These are phyloP conservation scores for Odobenus rosmarus DNA, from an alignment of 2,113 vertebrate genomes.

Conservation along the genomic window DNA sequence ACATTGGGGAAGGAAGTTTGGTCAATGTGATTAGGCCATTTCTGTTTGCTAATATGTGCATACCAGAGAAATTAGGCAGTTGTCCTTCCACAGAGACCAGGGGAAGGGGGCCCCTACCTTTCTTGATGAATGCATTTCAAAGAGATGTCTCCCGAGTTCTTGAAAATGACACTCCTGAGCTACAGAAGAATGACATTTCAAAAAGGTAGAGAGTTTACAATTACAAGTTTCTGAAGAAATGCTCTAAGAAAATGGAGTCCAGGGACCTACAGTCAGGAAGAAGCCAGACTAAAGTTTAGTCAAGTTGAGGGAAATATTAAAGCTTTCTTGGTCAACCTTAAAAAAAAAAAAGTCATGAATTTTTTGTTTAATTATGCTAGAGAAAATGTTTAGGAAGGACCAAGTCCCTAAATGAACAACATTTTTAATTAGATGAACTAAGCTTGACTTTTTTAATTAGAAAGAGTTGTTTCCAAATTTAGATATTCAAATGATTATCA, in stretches of 20 bases:
- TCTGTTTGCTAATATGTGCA: neutral
- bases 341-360: neutral
- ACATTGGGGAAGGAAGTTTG: too few relatives aligned
- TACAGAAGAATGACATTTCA: neutral
- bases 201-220: neutral
- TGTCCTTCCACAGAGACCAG: neutral
- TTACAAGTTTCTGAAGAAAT: neutral
- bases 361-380: neutral
- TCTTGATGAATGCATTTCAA: neutral
- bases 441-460: neutral
- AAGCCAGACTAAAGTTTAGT: neutral
- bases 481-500: constrained; percentile 1
- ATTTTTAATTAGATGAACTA: constrained; percentile 17
- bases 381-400: neutral
- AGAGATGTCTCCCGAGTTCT: neutral
- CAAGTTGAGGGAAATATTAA: neutral
- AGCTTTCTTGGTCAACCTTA: neutral
- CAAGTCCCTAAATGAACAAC: neutral
- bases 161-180: neutral
- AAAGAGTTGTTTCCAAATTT: neutral
- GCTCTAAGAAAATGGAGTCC: neutral
- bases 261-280: neutral
- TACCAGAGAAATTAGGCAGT: neutral
- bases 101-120: neutral
- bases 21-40: neutral